Evolutionary conservation across 2,797 vertebrate genomes (phyloP).

Genomic region (Ctenochaetus hawaiiensis): DNA sequence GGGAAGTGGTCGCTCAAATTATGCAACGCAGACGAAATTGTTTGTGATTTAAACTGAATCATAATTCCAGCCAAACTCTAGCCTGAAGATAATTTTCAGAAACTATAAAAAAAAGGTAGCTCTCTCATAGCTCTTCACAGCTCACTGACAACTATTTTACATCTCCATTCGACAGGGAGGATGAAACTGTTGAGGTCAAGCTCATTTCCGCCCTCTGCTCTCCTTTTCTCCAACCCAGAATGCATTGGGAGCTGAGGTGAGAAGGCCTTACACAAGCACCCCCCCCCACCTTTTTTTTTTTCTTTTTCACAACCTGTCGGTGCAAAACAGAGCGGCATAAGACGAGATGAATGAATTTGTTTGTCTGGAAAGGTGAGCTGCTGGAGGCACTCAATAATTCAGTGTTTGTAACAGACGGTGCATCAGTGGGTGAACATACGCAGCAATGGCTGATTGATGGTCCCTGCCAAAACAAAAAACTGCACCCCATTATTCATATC

Average conservation of each 20-base stretch:
- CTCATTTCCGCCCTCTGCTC: slow-evolving; percentile 11
- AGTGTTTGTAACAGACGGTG: slow-evolving; percentile 88
- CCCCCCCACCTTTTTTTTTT: neutral
- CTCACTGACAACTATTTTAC: neutral
- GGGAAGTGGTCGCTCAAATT: slow-evolving; percentile 23
- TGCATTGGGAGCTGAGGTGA: slow-evolving; percentile 32
- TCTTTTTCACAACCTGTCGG: slow-evolving; percentile 31
- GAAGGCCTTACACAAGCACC: slow-evolving; percentile 19
- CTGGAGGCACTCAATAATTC: slow-evolving; percentile 85
- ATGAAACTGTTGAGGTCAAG: neutral
- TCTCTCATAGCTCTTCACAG: neutral
- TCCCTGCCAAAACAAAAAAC: slow-evolving; percentile 80
- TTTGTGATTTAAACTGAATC: slow-evolving; percentile 9
- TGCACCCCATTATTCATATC: slow-evolving; percentile 74
- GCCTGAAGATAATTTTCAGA: neutral
- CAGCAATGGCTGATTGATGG: slow-evolving; percentile 74
- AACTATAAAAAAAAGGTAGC: too few relatives aligned
- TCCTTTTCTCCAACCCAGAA: neutral
- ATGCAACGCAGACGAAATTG: neutral
- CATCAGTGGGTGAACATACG: slow-evolving; percentile 77
- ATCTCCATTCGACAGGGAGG: neutral
- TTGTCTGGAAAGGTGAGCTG: slow-evolving; percentile 85
- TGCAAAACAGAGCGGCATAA: slow-evolving; percentile 63
- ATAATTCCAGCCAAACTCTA: neutral
- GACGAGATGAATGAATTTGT: slow-evolving; percentile 82